Base-by-base conservation (phyloP, 1,140 invertebrate species). In the Aporrectodea caliginosa region DNA sequence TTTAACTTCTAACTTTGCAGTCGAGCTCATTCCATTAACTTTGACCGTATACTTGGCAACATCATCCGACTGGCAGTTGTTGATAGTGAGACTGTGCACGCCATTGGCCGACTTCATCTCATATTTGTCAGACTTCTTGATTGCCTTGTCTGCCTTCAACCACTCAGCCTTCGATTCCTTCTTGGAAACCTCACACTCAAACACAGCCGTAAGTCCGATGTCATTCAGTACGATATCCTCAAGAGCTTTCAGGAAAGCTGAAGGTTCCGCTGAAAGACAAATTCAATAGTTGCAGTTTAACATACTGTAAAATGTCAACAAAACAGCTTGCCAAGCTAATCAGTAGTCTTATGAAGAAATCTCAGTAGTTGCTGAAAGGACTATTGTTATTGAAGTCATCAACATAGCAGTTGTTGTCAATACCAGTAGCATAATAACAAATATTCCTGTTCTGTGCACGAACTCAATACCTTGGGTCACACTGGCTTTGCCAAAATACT, bases 1-100 rank as follows among this genome's bases (percentile, higher is more conserved):
- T 88, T 93, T 91, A 2, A 98, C 93, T 70, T 90, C 91, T 2
- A 98, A 89, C 82, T 89, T 93, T 0, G 95, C 96, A 73, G 90
- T 91, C 31, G 93, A 95, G 75, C 90, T 92, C 85, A 95, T 80
- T 78, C 85, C 84, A 69, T 84, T 85, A 34, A 86, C 82, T 30
- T 80, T 81, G 0, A 87, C 78, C 94, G 85, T 92, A 85, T 95
- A 95, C 87, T 91, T 90, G 82, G 92, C 91, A 86, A 96, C 94
- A 80, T 93, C 92, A 1, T 90, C 91, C 1, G 71, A 58, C 27
- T 73, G 6, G 16, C 92, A 92, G 82, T 93, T 92, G 78, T 91
- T 92, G 14, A 97, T 92, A 16, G 94, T 91, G 6, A 96, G 86
- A 32, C 73, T 22, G 27, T 29, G 31, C 70, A 2, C 27, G 6